These are phyloP conservation scores for Ascaphus truei DNA, from an alignment of 2,113 vertebrate genomes.

Conservation along the genomic window DNA sequence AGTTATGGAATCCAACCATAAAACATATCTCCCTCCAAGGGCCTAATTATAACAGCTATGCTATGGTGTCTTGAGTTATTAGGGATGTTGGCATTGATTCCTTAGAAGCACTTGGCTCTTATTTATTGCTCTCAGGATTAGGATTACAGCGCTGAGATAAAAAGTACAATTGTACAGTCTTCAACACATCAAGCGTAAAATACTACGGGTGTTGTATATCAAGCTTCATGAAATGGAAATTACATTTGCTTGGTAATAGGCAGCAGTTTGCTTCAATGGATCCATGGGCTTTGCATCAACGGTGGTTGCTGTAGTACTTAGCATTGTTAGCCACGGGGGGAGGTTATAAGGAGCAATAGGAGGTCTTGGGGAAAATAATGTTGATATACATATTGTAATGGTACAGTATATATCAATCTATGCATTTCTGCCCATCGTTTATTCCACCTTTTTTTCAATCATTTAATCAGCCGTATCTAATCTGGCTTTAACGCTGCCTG, in stretches of 20 bases:
- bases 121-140: slow-evolving; percentile 34
- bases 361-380: background rate
- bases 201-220: background rate
- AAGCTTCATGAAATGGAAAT: slow-evolving; percentile 9
- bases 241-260: background rate
- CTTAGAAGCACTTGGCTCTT: background rate
- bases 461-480: background rate
- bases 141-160: slow-evolving; percentile 28
- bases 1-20: slow-evolving; percentile 6
- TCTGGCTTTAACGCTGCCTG: background rate
- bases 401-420: background rate
- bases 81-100: slow-evolving; percentile 23
- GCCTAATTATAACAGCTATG: slow-evolving; percentile 21
- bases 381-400: background rate
- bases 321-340: background rate
- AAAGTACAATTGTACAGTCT: slow-evolving; percentile 3
- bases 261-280: background rate
- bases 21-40: slow-evolving; percentile 30
- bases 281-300: background rate
- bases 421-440: background rate
- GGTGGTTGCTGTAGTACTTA: background rate
- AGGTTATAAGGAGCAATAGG: slow-evolving; percentile 1
- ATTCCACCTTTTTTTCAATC: background rate
- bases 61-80: slow-evolving; percentile 22
- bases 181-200: slow-evolving; percentile 6